Evolutionary conservation across 2,797 vertebrate genomes (phyloP), one percentile per base, ranked within the genome.

Genomic region (Nannoperca australis): DNA sequence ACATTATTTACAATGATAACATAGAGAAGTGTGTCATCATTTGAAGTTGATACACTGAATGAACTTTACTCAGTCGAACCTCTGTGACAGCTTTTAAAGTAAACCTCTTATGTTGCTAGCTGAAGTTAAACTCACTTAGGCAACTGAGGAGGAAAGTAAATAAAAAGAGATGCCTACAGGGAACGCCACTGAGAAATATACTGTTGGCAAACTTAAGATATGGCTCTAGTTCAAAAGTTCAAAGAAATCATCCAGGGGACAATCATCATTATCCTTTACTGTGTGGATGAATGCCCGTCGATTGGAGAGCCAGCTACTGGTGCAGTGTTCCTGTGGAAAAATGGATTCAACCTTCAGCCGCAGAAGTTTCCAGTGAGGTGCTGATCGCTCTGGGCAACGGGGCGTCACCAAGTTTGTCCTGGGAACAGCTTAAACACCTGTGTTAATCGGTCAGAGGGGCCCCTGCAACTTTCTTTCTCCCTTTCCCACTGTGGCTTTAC

Each of bases 1-100:
- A 66, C 11, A 56, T 3, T 85, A 85, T 91, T 85, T 85, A 92
- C 85, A 90, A 12, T 65, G 65, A 32, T 27, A 74, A 81, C 54
- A 60, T 7, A 42, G 30, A n/a, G 8, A 7, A 38, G 34, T 58
- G 8, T 14, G 40, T 27, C 2, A 11, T 73, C 1, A 20, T 66
- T 30, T 60, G 18, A 68, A 55, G 34, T 54, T 44, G 7, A 42
- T 13, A 32, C 32, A 59, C 36, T 53, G 10, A 64, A 38, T 59
- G 7, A 54, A 34, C 32, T 67, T 70, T 30, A 40, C 56, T 58
- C 12, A 58, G 13, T 64, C 4, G 4, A 67, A 34, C 34, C 18
- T 58, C 27, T 9, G n/a, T 22, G 15, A 45, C 56, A 32, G 14
- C 20, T 75, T 47, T 42, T 10, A 64, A 64, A 44, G n/a, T 13